A percentile compares a stretch with the other conserved stretches of the same genome.
These are phyloP conservation scores for Corella eumyota DNA, from an alignment of 23 tunicate genomes.

Conservation along the genomic window DNA sequence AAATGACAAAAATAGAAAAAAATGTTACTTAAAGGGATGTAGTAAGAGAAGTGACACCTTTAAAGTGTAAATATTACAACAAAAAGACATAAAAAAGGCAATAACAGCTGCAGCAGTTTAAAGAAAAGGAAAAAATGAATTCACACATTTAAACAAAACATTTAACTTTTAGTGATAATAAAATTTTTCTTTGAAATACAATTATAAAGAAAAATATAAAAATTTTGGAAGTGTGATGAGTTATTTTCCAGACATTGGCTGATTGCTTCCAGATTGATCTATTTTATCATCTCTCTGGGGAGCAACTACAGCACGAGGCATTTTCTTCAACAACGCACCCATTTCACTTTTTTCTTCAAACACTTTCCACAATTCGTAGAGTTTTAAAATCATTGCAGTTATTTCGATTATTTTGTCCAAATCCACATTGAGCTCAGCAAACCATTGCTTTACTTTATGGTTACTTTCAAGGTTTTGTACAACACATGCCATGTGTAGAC, in stretches of 20 bases:
- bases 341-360: slow-evolving; percentile 72
- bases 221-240: background rate
- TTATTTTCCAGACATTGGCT: slow-evolving; percentile 1
- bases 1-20: too few relatives aligned
- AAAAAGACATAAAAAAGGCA: too few relatives aligned
- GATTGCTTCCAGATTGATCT: background rate
- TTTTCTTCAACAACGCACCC: slow-evolving; percentile 38
- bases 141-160: background rate
- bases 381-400: slow-evolving; percentile 41
- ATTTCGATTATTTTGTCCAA: slow-evolving; percentile 80
- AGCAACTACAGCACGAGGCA: slow-evolving; percentile 53
- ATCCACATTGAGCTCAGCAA: slow-evolving; percentile 84
- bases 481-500: slow-evolving; percentile 86
- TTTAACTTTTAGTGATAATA: background rate
- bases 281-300: background rate
- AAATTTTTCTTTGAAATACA: too few relatives aligned
- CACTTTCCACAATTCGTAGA: slow-evolving; percentile 75
- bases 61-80: too few relatives aligned
- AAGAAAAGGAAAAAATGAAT: background rate
- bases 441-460: slow-evolving; percentile 56
- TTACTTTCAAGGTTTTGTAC: slow-evolving; percentile 34
- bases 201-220: too few relatives aligned
- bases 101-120: background rate
- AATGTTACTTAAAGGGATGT: too few relatives aligned
- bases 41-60: too few relatives aligned